Conservation (phyloP, 2,113 vertebrate genomes). For the Maccullochella peelii region DNA sequence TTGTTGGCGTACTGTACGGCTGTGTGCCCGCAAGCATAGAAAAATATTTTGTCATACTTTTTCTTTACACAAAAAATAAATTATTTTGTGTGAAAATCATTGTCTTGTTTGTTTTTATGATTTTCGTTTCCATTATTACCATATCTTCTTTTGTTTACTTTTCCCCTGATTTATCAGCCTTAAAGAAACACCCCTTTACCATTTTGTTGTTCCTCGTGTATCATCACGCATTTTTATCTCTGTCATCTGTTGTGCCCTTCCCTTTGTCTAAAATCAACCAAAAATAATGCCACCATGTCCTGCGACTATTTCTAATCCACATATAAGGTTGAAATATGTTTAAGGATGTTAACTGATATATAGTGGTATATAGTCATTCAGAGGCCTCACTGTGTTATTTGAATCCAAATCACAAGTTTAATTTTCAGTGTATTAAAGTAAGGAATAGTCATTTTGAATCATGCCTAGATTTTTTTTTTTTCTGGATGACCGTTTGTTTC, state of each 20-base stretch:
- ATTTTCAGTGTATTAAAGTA: neutral
- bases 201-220: conserved; percentile 43
- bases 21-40: conserved; percentile 62
- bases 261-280: neutral
- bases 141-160: conserved; percentile 48
- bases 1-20: conserved; percentile 66
- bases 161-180: neutral
- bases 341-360: neutral
- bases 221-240: conserved; percentile 34
- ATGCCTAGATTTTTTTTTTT: too few species aligned
- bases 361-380: neutral
- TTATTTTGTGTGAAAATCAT: conserved; percentile 82
- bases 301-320: neutral
- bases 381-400: neutral
- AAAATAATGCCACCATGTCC: neutral
- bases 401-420: neutral
- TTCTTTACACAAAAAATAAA: conserved; percentile 83
- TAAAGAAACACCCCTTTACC: neutral
- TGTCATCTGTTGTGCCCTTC: conserved; percentile 8
- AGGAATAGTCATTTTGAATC: neutral
- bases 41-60: conserved; percentile 73
- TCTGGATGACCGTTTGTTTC: neutral
- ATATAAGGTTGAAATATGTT: neutral
- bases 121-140: conserved; percentile 75
- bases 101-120: conserved; percentile 83